These are phyloP conservation scores for Aspidiotus destructor DNA, from an alignment of 2,888 invertebrate species.

Conservation along the genomic window DNA sequence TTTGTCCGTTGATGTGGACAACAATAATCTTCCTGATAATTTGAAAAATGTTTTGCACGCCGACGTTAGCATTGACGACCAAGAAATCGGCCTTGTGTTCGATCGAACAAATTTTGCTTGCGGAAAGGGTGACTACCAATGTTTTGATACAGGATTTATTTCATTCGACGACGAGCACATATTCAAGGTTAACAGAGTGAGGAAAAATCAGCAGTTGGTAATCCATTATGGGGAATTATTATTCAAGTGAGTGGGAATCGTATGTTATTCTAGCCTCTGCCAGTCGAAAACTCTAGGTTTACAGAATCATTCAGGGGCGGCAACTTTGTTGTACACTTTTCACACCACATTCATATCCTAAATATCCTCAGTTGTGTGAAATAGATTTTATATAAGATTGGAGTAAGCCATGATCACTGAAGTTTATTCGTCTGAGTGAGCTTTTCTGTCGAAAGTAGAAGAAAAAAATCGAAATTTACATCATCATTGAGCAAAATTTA, in stretches of 20 bases:
- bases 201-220: slow-evolving; percentile 3
- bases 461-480: no score
- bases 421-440: no score
- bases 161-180: slow-evolving; percentile 17
- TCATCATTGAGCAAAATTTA: no score
- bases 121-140: slow-evolving; percentile 66
- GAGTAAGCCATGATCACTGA: no score
- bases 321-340: not conserved
- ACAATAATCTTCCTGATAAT: not conserved
- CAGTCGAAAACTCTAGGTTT: no score
- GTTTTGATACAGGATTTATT: slow-evolving; percentile 53
- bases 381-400: no score
- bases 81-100: slow-evolving; percentile 47
- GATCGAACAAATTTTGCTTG: slow-evolving; percentile 67
- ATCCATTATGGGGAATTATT: slow-evolving; percentile 11
- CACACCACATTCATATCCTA: no score
- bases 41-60: not conserved
- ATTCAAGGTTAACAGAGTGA: slow-evolving; percentile 14
- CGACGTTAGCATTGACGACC: not conserved
- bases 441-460: no score
- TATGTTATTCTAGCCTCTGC: no score
- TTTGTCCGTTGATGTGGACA: not conserved
- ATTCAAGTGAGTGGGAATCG: not conserved
- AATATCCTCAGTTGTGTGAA: no score
- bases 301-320: no score